phyloP scores from a whole-genome alignment of 2,797 vertebrate species.

The Linurgus olivaceus region DNA sequence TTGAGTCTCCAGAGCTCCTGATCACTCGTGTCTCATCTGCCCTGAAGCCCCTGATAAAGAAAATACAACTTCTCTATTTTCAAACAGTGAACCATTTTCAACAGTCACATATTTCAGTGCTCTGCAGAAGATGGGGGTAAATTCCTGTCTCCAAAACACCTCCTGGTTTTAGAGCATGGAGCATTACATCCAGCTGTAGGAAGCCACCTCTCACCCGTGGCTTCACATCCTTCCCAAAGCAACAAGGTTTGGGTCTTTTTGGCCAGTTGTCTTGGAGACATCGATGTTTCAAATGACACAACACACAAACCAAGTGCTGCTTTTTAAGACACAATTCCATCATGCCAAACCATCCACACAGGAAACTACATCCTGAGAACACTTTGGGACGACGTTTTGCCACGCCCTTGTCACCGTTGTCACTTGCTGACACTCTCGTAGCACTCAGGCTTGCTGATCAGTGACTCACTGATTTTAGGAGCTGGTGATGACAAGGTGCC shows the following conservation, averaged over 20 bases:
- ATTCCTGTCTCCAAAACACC: neutral
- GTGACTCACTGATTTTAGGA: neutral
- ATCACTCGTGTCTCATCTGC: rapidly evolving
- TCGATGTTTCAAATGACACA: neutral
- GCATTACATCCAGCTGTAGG: neutral
- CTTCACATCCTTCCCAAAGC: neutral
- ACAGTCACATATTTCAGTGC: neutral
- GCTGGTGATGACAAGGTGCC: neutral
- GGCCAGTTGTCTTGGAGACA: neutral
- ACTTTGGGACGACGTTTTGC: neutral
- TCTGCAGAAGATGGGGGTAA: neutral
- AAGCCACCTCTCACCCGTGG: rapidly evolving
- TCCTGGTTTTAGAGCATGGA: neutral
- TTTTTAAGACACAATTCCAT: neutral
- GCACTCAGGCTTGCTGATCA: neutral
- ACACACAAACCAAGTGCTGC: neutral
- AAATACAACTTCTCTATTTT: neutral
- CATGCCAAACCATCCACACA: neutral
- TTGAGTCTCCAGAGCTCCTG: neutral
- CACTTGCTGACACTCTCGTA: neutral
- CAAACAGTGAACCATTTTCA: neutral
- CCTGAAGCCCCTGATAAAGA: neutral
- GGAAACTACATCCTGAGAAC: neutral
- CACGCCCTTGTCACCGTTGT: rapidly evolving
- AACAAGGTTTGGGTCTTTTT: neutral